phyloP scores from a whole-genome alignment of 2,888 invertebrate species.

The Acheta domesticus region DNA sequence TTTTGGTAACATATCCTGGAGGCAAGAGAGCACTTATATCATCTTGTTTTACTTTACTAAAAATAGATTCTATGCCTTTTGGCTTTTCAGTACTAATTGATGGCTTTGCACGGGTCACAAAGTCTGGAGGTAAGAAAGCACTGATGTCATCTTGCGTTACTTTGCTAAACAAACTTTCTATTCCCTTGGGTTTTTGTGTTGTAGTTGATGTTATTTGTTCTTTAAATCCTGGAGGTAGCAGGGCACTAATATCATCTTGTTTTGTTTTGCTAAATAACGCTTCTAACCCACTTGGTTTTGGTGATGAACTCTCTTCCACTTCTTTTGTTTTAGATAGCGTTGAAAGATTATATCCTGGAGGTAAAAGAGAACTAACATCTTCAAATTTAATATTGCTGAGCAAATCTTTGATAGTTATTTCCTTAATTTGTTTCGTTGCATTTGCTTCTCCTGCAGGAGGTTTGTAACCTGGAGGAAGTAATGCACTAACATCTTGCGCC shows the following conservation, averaged over 20 bases:
- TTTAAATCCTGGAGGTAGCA: conserved; percentile 63
- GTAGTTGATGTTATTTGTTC: conserved; percentile 41
- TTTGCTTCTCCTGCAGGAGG: conserved; percentile 43
- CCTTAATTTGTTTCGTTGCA: conserved; percentile 22
- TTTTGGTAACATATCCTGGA: conserved; percentile 51
- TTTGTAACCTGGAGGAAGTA: conserved; percentile 67
- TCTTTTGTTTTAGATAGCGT: conserved; percentile 5
- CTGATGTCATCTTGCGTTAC: conserved; percentile 46
- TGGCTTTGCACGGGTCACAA: conserved; percentile 34
- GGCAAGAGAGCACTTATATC: conserved; percentile 61
- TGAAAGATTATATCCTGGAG: conserved; percentile 38
- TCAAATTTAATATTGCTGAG: conserved; percentile 28
- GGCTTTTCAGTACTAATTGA: conserved; percentile 21
- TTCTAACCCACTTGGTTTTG: conserved; percentile 38
- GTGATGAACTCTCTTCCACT: conserved; percentile 25
- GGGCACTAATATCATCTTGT: conserved; percentile 53
- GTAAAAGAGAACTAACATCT: conserved; percentile 38
- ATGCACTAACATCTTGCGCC: conserved; percentile 57
- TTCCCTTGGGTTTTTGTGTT: conserved; percentile 12
- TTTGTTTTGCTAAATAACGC: conserved; percentile 44
- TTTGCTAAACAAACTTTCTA: conserved; percentile 32
- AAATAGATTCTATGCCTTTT: conserved; percentile 24
- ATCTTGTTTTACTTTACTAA: conserved; percentile 36
- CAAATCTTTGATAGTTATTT: conserved; percentile 24
- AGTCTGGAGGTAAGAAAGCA: conserved; percentile 63